Percentiles rank a stretch among this genome's conserved stretches.
These are phyloP conservation scores for Oscarella lobularis DNA, from an alignment of 37 sponge, comb jelly and placozoan species.

Conservation along the genomic window DNA sequence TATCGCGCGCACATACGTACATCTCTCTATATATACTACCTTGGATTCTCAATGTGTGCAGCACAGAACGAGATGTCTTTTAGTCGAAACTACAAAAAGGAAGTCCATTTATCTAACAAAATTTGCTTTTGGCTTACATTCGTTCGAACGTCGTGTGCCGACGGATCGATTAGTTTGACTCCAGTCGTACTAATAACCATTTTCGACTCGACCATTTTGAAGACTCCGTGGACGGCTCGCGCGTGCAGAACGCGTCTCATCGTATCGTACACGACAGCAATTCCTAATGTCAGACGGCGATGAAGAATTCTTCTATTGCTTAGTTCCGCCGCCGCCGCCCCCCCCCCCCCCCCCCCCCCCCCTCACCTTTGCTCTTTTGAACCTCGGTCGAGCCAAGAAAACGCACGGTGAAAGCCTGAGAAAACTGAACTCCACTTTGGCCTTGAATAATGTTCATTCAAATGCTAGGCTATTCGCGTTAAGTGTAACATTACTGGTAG, in stretches of 20 bases:
- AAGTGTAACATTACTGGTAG: no score
- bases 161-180: slow-evolving; percentile 13
- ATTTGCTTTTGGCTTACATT: background rate
- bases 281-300: no score
- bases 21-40: slow-evolving; percentile 1
- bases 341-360: background rate
- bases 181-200: slow-evolving; percentile 20
- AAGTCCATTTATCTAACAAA: background rate
- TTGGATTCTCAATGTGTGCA: slow-evolving; percentile 27
- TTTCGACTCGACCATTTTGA: slow-evolving; percentile 4
- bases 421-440: background rate
- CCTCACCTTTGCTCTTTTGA: slow-evolving; percentile 23
- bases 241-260: slow-evolving; percentile 36
- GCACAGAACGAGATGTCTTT: slow-evolving; percentile 40
- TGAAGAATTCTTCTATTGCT: no score
- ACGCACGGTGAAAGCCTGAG: slow-evolving; percentile 20
- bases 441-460: no score
- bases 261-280: slow-evolving; percentile 19
- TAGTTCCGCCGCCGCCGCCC: background rate
- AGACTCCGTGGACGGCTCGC: slow-evolving; percentile 27
- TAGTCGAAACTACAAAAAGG: slow-evolving; percentile 16
- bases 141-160: slow-evolving; percentile 8
- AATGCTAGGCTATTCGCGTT: no score
- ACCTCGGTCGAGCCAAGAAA: slow-evolving; percentile 48
- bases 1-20: no score